phyloP scores from a whole-genome alignment of 2,888 invertebrate species.

The Conus canariensis region DNA sequence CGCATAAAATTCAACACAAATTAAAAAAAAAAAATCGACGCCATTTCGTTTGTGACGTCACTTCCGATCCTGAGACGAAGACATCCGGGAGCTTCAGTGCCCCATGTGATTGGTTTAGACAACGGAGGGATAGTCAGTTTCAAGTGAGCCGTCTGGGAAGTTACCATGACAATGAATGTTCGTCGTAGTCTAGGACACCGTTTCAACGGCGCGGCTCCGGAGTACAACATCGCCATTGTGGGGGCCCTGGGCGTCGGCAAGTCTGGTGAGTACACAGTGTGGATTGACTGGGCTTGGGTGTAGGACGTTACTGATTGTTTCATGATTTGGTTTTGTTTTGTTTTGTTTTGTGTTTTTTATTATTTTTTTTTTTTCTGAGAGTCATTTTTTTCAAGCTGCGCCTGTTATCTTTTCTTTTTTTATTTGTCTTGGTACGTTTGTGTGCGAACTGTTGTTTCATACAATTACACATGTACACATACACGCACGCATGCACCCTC shows the following conservation, averaged over 20 bases:
- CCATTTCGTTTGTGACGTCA: neutral
- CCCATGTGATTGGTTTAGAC: neutral
- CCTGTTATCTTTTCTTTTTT: no score
- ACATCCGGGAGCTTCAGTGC: neutral
- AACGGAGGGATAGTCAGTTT: neutral
- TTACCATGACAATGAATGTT: constrained; percentile 40
- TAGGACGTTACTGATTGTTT: no score
- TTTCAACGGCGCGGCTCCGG: constrained; percentile 52
- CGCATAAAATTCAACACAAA: no score
- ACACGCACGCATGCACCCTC: neutral
- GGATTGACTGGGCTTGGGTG: no score
- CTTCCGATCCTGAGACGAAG: neutral
- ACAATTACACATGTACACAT: neutral
- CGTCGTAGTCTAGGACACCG: constrained; percentile 21
- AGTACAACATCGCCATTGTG: constrained; percentile 80
- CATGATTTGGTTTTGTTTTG: neutral
- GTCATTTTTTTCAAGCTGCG: no score
- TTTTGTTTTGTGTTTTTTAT: neutral
- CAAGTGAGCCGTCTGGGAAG: neutral
- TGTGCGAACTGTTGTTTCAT: no score
- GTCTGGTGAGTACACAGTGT: constrained; percentile 83
- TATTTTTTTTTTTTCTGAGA: no score
- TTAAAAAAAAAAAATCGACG: neutral
- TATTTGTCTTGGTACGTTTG: no score
- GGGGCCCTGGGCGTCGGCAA: constrained; percentile 91